Conservation (phyloP, 2,113 vertebrate species). For the Potamarius usumacintae region DNA sequence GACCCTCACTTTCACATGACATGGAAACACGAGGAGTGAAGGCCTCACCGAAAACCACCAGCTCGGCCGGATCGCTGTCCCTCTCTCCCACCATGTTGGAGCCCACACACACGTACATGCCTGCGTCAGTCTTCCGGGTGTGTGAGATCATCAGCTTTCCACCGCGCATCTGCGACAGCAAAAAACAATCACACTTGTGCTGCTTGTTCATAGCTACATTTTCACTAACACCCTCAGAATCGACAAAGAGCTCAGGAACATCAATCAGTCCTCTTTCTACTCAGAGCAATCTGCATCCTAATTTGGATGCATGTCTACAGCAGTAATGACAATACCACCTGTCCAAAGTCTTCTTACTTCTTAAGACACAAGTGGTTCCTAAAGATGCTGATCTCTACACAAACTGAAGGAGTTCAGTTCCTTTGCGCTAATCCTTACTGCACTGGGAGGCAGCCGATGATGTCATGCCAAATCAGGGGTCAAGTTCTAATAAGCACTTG, state of each 20-base stretch:
- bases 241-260: slow-evolving; percentile 5
- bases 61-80: slow-evolving; percentile 93
- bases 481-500: slow-evolving; percentile 31
- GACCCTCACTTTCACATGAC: background rate
- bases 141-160: slow-evolving; percentile 96
- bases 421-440: slow-evolving; percentile 13
- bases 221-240: background rate
- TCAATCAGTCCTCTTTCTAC: slow-evolving; percentile 30
- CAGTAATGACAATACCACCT: slow-evolving; percentile 36
- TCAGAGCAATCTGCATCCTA: slow-evolving; percentile 6
- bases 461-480: slow-evolving; percentile 19
- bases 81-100: slow-evolving; percentile 97
- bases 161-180: slow-evolving; percentile 83
- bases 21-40: background rate
- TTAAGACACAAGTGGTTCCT: background rate
- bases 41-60: slow-evolving; percentile 89
- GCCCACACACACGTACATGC: slow-evolving; percentile 95
- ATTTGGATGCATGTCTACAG: slow-evolving; percentile 5
- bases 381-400: slow-evolving; percentile 16
- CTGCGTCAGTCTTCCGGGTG: slow-evolving; percentile 91
- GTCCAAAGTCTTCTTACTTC: background rate
- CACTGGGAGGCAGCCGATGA: background rate
- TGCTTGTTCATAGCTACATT: slow-evolving; percentile 22
- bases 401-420: background rate
- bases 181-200: slow-evolving; percentile 16